Base-by-base conservation (phyloP, 1,140 invertebrate species). In the Drosophila murphyi region DNA sequence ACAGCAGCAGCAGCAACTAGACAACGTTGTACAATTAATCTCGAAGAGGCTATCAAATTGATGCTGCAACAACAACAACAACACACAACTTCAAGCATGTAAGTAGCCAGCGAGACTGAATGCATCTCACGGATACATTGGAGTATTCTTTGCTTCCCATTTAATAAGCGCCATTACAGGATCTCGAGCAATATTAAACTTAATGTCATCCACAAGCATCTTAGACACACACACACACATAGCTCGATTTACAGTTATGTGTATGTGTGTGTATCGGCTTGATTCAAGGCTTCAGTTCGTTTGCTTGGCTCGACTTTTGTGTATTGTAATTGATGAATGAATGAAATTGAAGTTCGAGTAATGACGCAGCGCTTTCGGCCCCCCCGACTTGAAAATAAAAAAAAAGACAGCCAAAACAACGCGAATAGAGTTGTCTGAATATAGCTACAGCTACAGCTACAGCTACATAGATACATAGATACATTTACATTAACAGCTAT, bases 311-410 rank as follows among this genome's bases (percentile, higher is more conserved):
- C 78, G 71, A 82, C 72, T 86, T 86, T 83, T 85, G 76, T 78
- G 82, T 82, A 88, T 88, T 88, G 83, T 88, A 88, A 88, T 88
- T 88, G 83, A 88, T 88, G 83, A 88, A 87, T 87, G 83, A 87
- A 88, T 88, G 85, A 88, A 88, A 88, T 88, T 88, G 83, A 88
- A 88, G 83, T 88, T 88, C 83, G 83, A 88, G 83, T 83, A 83
- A 88, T 88, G 85, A 88, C 83, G 67, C 83, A 89, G 83, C 83
- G 37, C 35, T 75, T 88, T 89, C 52, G 37, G 62, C 35, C 50
- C 61, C 61, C 35, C 45, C 55, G 64, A 69, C 70, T 72, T 72
- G 12, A 69, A 75, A 70, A 63, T 20, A 20, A 20, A 20, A 20
- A 20, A 20, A 20, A 20, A 20, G 20, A 20, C 20, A 69, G 35